Evolutionary conservation across 2,797 vertebrate genomes (phyloP).

Genomic region (Epinephelus awoara): DNA sequence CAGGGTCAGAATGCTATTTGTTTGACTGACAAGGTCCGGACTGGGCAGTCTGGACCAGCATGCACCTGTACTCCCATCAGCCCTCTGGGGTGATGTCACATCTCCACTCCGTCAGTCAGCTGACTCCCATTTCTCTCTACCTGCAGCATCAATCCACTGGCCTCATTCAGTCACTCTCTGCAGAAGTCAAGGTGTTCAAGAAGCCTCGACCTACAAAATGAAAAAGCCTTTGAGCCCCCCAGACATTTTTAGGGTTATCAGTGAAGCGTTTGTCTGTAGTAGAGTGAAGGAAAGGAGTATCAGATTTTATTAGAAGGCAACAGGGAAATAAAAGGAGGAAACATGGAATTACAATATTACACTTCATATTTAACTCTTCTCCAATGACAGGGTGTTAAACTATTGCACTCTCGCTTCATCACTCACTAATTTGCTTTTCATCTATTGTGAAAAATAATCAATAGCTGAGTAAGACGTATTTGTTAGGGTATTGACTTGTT

Average conservation of each 20-base stretch:
- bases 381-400: constrained; percentile 8
- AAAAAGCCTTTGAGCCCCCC: constrained; percentile 30
- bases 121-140: constrained; percentile 49
- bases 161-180: constrained; percentile 73
- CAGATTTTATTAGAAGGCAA: neutral
- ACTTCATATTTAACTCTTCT: neutral
- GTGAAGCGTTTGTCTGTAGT: constrained; percentile 6
- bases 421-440: neutral
- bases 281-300: neutral
- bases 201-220: constrained; percentile 42
- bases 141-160: constrained; percentile 69
- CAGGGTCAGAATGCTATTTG: constrained; percentile 59
- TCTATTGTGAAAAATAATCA: constrained; percentile 35
- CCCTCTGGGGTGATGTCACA: constrained; percentile 63
- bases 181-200: constrained; percentile 53
- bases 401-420: constrained; percentile 16
- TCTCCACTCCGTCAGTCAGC: constrained; percentile 60
- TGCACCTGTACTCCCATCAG: constrained; percentile 72
- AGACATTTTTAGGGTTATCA: constrained; percentile 31
- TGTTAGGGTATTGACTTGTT: constrained; percentile 29
- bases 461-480: constrained; percentile 31
- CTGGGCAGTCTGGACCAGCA: constrained; percentile 56
- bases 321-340: neutral
- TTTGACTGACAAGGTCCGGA: constrained; percentile 46
- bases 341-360: neutral